These are phyloP conservation scores for Parnassius glacialis DNA, from an alignment of 2,888 invertebrate genomes.

Conservation along the genomic window DNA sequence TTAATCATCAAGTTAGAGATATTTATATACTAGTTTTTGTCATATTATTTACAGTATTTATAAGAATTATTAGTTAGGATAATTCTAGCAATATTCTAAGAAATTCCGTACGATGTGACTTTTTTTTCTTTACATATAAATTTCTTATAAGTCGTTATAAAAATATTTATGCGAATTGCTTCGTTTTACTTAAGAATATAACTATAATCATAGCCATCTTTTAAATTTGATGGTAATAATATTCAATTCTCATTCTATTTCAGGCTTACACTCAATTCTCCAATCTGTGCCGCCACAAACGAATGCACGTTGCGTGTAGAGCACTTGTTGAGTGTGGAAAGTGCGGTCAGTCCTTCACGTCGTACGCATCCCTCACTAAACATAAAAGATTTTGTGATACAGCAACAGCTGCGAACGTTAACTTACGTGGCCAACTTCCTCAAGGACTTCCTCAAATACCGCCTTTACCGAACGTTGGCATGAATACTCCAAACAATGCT, in stretches of 20 bases:
- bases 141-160: too few species aligned
- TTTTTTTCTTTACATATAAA: too few species aligned
- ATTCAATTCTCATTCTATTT: conserved; percentile 42
- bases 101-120: too few species aligned
- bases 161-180: too few species aligned
- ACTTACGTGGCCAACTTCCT: conserved; percentile 70
- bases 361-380: conserved; percentile 94
- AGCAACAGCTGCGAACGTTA: conserved; percentile 74
- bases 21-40: too few species aligned
- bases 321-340: conserved; percentile 96
- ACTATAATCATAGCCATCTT: too few species aligned
- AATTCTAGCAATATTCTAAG: too few species aligned
- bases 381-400: conserved; percentile 98
- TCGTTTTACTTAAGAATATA: too few species aligned
- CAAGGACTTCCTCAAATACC: conserved; percentile 68
- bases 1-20: too few species aligned
- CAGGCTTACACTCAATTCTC: conserved; percentile 99
- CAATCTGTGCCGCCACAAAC: conserved; percentile 99
- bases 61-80: too few species aligned
- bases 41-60: too few species aligned
- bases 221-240: background rate
- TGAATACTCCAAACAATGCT: conserved; percentile 66
- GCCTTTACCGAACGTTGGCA: conserved; percentile 64
- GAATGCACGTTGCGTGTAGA: conserved; percentile 98
- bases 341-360: conserved; percentile 96